Base-by-base conservation (phyloP, 1,140 invertebrate species). In the Drosophila baimaii region DNA sequence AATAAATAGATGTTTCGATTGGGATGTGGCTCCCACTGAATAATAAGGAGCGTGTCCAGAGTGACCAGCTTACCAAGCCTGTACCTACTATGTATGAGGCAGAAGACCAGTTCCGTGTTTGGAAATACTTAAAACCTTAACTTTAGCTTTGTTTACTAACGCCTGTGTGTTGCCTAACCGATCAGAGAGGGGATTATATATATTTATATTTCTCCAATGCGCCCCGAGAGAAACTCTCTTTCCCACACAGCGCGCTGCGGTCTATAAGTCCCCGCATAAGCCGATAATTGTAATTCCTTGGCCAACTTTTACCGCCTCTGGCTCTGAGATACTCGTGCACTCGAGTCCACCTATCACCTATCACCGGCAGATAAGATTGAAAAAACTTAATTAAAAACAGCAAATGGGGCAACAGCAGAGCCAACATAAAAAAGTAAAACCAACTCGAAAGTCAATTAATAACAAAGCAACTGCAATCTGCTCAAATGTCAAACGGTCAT, bases 281-380 rank as follows among this genome's bases (percentile, higher is more conserved):
- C 62, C 37, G 68, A 81, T 81, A 69, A 82, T 82, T 78, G 73
- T 73, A 73, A 75, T 71, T 80, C 57, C 59, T 51, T 41, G 49
- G 49, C 54, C 51, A 76, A 76, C 71, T 79, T 83, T 79, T 83
- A 79, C 71, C 61, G 80, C 80, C 80, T 49, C 35, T 25, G 49
- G 75, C 51, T 21, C 7, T 52, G 29, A 23, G 17, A 37, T 56
- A 35, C 44, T 29, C 47, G 64, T 71, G 55, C 49, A 33, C 49
- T 33, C 17, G 13, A 52, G 21, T 27, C 35, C 47, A 52, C 33
- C 44, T 21, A 57, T 21, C 55, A 47, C 23, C 55, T 58, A 58
- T 58, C 55, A 58, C 39, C 35, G 25, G 44, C 54, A 52, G 46
- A 52, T 74, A 55, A 47, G 71, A 49, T 72, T 51, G 39, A 55